Conservation (phyloP, 92 coral and sea anemone species). For the Parazoanthus swiftii region DNA sequence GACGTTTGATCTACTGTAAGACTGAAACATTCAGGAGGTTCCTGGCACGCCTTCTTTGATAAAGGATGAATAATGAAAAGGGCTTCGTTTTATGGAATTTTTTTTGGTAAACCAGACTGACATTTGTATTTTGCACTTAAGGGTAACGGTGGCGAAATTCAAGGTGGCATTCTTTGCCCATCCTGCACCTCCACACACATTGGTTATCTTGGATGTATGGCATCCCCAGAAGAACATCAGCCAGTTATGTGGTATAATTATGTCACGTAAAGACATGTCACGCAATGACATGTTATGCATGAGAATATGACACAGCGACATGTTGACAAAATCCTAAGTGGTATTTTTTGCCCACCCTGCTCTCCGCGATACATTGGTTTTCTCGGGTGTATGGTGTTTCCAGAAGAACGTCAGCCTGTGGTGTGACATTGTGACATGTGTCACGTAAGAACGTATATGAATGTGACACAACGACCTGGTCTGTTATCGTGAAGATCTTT, state of each 20-base stretch:
- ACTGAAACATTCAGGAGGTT: too few relatives aligned
- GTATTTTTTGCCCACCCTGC: slow-evolving; percentile 47
- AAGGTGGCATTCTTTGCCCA: slow-evolving; percentile 69
- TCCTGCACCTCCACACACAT: slow-evolving; percentile 54
- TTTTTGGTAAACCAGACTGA: not conserved
- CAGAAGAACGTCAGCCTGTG: not conserved
- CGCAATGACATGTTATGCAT: not conserved
- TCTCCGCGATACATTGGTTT: slow-evolving; percentile 56
- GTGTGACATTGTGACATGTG: not conserved
- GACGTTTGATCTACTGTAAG: too few relatives aligned
- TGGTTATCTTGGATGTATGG: slow-evolving; percentile 68
- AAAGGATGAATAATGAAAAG: too few relatives aligned
- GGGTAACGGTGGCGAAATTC: slow-evolving; percentile 47
- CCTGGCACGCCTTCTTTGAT: too few relatives aligned
- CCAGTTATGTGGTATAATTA: not conserved
- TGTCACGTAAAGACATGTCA: not conserved
- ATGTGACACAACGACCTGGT: not conserved
- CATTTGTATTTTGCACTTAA: not conserved
- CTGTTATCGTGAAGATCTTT: not conserved
- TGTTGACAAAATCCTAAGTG: slow-evolving; percentile 18
- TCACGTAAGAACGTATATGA: not conserved
- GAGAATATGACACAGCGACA: not conserved
- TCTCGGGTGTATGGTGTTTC: slow-evolving; percentile 56
- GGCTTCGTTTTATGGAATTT: too few relatives aligned
- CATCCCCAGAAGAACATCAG: slow-evolving; percentile 16